These are phyloP conservation scores for Chloropsis cyanopogon DNA, from an alignment of 2,113 vertebrate species.

Conservation along the genomic window DNA sequence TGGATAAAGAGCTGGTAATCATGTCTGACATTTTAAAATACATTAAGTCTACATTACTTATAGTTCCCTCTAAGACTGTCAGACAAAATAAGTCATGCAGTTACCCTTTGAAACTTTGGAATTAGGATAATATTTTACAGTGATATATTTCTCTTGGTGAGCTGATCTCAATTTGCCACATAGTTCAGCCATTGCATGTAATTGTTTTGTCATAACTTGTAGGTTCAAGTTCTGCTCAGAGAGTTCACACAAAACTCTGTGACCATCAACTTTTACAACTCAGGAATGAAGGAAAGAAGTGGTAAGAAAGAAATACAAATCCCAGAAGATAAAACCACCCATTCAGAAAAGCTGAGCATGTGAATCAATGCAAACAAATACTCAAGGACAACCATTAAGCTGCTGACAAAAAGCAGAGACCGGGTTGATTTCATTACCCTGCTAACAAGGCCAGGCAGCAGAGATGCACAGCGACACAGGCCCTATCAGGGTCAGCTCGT, in stretches of 20 bases:
- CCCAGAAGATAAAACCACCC: background rate
- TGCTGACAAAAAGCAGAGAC: background rate
- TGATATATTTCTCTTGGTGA: background rate
- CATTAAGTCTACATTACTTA: background rate
- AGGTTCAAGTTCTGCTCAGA: background rate
- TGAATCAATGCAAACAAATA: background rate
- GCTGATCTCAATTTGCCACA: background rate
- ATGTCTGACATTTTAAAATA: background rate
- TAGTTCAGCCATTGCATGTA: background rate
- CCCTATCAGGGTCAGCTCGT: background rate
- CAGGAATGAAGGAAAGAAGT: background rate
- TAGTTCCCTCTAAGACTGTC: background rate
- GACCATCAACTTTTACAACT: fast-evolving
- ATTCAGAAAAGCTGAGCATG: background rate
- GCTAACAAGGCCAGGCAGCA: too few species aligned
- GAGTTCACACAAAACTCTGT: background rate
- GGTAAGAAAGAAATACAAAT: background rate
- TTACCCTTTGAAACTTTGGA: background rate
- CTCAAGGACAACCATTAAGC: background rate
- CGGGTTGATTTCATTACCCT: background rate
- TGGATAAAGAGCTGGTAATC: background rate
- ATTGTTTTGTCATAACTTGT: fast-evolving
- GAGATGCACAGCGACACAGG: fast-evolving
- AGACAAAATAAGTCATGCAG: background rate
- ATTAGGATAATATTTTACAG: background rate